phyloP scores from a whole-genome alignment of 2,888 invertebrate species.

The Portevinia maculata region DNA sequence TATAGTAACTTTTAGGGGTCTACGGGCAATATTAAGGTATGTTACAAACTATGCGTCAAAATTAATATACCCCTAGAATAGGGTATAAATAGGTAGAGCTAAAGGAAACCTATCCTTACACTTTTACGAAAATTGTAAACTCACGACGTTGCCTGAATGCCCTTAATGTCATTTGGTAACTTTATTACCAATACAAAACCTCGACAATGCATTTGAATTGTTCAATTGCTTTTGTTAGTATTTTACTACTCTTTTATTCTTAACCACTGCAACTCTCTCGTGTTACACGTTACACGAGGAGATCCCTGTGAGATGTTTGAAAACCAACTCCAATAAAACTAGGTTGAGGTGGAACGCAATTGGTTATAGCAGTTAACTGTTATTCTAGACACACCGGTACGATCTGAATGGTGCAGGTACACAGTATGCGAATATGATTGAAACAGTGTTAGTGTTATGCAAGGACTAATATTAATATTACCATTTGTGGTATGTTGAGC shows the following conservation, averaged over 20 bases:
- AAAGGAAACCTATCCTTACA: no score
- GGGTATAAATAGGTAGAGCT: no score
- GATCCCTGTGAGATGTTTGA: constrained; percentile 9
- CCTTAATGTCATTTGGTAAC: no score
- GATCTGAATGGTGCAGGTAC: constrained; percentile 25
- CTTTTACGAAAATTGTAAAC: no score
- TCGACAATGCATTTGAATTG: no score
- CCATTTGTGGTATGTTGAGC: constrained; percentile 73
- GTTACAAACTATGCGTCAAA: no score
- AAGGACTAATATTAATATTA: constrained; percentile 73
- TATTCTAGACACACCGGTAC: background rate
- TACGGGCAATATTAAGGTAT: no score
- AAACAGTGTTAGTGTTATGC: constrained; percentile 72
- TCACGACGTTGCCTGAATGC: no score
- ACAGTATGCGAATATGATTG: constrained; percentile 69
- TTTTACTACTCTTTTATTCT: background rate
- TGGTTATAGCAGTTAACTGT: constrained; percentile 14
- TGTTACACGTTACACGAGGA: constrained; percentile 1
- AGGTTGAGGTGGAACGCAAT: constrained; percentile 7
- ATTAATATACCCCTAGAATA: no score
- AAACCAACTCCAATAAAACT: constrained; percentile 3
- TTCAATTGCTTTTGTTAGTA: no score
- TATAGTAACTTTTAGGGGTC: no score
- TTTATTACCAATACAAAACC: no score
- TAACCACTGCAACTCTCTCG: background rate